Percentiles rank a stretch among this genome's conserved stretches.
phyloP scores from a whole-genome alignment of 2,888 invertebrate genomes.

The Dascillus cervinus region DNA sequence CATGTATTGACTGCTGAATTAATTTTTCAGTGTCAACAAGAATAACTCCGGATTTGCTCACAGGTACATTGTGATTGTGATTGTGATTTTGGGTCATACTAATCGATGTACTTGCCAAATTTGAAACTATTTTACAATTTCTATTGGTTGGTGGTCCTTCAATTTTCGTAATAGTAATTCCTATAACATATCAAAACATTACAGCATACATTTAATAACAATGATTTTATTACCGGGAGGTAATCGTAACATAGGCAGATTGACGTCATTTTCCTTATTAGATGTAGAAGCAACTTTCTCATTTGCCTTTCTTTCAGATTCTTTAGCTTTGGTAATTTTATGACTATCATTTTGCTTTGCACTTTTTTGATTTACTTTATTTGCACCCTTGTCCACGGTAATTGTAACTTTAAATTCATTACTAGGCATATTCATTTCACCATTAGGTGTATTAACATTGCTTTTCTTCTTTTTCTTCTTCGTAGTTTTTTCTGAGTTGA shows the following conservation, averaged over 20 bases:
- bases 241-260: constrained; percentile 35
- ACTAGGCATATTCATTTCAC: too few relatives aligned
- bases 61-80: constrained; percentile 27
- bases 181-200: too few relatives aligned
- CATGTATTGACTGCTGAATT: constrained; percentile 37
- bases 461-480: constrained; percentile 14
- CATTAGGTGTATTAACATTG: too few relatives aligned
- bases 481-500: constrained; percentile 8
- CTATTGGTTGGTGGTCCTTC: constrained; percentile 38
- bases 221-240: too few relatives aligned
- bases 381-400: background rate
- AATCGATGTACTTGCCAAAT: background rate
- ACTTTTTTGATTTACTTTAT: background rate
- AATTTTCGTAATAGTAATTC: constrained; percentile 45
- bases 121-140: constrained; percentile 24
- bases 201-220: too few relatives aligned
- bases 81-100: constrained; percentile 7
- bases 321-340: background rate
- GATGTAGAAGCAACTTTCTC: constrained; percentile 3
- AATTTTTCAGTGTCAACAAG: constrained; percentile 54
- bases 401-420: too few relatives aligned
- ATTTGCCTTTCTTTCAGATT: constrained; percentile 10
- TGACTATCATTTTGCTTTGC: background rate
- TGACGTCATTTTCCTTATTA: constrained; percentile 24
- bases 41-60: constrained; percentile 49